Conservation (phyloP, 2,888 invertebrate species). For the Hanleya hanleyi region DNA sequence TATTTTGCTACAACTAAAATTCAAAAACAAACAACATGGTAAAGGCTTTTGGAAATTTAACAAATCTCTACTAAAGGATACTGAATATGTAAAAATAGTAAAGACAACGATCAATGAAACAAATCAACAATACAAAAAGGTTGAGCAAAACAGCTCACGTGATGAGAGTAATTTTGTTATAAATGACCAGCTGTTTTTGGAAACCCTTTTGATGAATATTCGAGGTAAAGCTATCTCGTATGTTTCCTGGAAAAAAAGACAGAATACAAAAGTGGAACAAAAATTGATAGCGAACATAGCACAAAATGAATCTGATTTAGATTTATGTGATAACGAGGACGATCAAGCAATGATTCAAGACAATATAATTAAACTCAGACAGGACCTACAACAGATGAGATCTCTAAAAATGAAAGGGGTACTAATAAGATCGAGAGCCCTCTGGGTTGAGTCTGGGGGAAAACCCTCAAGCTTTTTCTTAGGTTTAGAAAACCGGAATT, state of each 20-base stretch:
- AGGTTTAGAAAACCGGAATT: background rate
- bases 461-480: background rate
- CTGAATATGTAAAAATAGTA: background rate
- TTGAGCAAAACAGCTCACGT: background rate
- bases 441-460: background rate
- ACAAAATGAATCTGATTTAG: too few relatives aligned
- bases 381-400: too few relatives aligned
- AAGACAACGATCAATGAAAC: background rate
- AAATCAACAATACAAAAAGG: background rate
- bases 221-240: background rate
- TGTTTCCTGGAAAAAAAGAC: background rate
- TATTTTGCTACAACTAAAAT: too few relatives aligned
- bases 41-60: too few relatives aligned
- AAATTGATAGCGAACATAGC: too few relatives aligned
- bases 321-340: too few relatives aligned
- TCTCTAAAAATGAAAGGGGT: too few relatives aligned
- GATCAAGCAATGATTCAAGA: too few relatives aligned
- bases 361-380: background rate
- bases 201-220: background rate
- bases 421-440: background rate
- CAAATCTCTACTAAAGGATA: background rate
- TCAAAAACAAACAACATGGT: background rate
- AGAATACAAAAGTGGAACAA: background rate
- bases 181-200: too few relatives aligned
- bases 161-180: background rate